Conservation (phyloP, 1,140 invertebrate genomes). For the Ips typographus region DNA sequence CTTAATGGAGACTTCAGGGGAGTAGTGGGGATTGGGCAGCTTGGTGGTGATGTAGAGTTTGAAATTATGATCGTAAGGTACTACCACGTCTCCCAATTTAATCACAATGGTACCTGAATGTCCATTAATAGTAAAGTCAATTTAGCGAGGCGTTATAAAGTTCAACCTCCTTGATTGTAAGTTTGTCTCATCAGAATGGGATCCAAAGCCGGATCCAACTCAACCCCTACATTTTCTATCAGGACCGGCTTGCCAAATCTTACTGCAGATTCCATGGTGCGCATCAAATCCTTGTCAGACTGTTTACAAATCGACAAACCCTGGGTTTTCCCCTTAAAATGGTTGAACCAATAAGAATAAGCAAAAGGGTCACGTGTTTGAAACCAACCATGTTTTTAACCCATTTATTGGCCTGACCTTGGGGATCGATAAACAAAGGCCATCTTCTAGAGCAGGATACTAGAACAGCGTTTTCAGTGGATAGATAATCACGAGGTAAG, state of each 20-base stretch:
- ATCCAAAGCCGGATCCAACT: slow-evolving; percentile 67
- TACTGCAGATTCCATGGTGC: slow-evolving; percentile 72
- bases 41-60: slow-evolving; percentile 71
- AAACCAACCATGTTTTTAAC: slow-evolving; percentile 66
- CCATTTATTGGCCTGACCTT: slow-evolving; percentile 72
- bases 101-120: slow-evolving; percentile 45
- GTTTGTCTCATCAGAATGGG: slow-evolving; percentile 60
- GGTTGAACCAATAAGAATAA: not conserved
- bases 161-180: slow-evolving; percentile 54
- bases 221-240: slow-evolving; percentile 63
- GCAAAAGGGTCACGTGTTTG: slow-evolving; percentile 8
- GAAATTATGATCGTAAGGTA: slow-evolving; percentile 66
- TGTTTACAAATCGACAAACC: slow-evolving; percentile 62
- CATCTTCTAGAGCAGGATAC: slow-evolving; percentile 59
- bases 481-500: slow-evolving; percentile 66
- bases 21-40: slow-evolving; percentile 70
- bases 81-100: slow-evolving; percentile 60
- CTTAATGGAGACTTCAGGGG: slow-evolving; percentile 68
- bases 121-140: slow-evolving; percentile 18
- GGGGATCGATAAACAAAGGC: slow-evolving; percentile 75
- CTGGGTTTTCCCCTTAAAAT: slow-evolving; percentile 58
- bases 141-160: not conserved
- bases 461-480: slow-evolving; percentile 70
- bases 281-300: slow-evolving; percentile 68
- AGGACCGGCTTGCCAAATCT: slow-evolving; percentile 68